Conservation (phyloP, 1,140 invertebrate species). For the Lepidotrigona ventralis region DNA sequence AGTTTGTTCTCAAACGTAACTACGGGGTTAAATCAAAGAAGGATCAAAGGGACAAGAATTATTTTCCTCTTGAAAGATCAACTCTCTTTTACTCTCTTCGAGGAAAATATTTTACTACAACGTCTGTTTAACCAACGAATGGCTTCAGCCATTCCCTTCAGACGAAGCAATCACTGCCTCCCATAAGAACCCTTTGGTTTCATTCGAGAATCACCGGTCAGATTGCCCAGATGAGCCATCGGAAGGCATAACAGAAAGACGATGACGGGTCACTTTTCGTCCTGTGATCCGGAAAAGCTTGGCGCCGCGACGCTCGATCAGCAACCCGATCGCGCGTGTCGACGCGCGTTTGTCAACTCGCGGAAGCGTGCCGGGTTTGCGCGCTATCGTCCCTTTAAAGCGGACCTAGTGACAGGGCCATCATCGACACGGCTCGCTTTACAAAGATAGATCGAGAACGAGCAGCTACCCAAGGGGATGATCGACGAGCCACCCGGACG, state of each 20-base stretch:
- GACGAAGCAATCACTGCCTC: neutral
- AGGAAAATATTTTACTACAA: neutral
- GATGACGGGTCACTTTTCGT: neutral
- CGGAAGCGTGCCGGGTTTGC: slow-evolving; percentile 20
- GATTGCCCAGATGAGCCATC: neutral
- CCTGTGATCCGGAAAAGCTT: neutral
- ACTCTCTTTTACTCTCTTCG: neutral
- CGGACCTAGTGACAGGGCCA: slow-evolving; percentile 49
- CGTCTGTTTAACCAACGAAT: neutral
- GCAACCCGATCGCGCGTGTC: slow-evolving; percentile 39
- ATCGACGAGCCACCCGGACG: slow-evolving; percentile 45
- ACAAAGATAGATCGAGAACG: slow-evolving; percentile 56
- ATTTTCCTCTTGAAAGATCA: too few relatives aligned
- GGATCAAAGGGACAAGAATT: too few relatives aligned
- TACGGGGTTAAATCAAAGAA: too few relatives aligned
- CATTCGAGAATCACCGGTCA: neutral
- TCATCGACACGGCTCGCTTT: slow-evolving; percentile 51
- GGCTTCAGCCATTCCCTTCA: neutral
- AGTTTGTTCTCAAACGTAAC: too few relatives aligned
- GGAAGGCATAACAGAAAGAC: neutral
- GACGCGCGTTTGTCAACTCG: slow-evolving; percentile 47
- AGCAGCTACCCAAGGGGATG: slow-evolving; percentile 36
- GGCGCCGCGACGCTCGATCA: slow-evolving; percentile 38
- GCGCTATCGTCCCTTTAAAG: slow-evolving; percentile 36
- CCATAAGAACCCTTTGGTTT: neutral